These are phyloP conservation scores for Boleophthalmus pectinirostris DNA, from an alignment of 2,113 vertebrate genomes.

Conservation along the genomic window DNA sequence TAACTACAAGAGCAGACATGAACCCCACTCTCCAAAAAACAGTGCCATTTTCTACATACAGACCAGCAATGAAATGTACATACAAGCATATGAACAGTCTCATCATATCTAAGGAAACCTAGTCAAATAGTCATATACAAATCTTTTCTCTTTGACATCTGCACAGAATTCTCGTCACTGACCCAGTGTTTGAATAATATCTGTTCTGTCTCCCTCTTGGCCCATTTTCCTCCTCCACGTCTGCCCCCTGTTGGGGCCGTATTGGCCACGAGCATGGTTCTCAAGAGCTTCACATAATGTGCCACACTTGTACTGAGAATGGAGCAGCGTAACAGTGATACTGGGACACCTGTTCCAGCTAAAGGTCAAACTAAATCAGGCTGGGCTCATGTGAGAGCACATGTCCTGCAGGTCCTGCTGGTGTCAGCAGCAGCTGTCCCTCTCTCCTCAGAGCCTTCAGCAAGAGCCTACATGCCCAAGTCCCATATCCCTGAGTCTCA, in stretches of 20 bases:
- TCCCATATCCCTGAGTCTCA: background rate
- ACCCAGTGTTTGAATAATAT: background rate
- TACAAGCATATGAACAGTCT: background rate
- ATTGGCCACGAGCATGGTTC: no score
- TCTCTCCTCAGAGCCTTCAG: background rate
- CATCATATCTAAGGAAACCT: background rate
- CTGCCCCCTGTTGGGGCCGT: no score
- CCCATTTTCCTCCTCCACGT: background rate
- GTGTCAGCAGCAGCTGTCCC: slow-evolving; percentile 48
- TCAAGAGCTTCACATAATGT: no score
- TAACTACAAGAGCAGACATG: background rate
- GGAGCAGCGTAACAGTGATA: background rate
- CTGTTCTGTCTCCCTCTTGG: background rate
- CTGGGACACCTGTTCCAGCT: slow-evolving; percentile 20
- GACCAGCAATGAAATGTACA: background rate
- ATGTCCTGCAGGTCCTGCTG: slow-evolving; percentile 25
- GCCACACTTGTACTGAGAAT: no score
- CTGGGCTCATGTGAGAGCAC: slow-evolving; percentile 42
- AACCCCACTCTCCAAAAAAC: background rate
- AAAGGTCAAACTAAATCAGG: slow-evolving; percentile 70
- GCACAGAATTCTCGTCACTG: background rate
- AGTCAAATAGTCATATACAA: no score
- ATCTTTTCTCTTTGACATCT: no score
- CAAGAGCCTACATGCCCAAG: background rate
- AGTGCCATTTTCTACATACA: background rate